A percentile compares a stretch with the other conserved stretches of the same genome.
Conservation (phyloP, 2,888 invertebrate genomes). For the Hyposoter dolosus region DNA sequence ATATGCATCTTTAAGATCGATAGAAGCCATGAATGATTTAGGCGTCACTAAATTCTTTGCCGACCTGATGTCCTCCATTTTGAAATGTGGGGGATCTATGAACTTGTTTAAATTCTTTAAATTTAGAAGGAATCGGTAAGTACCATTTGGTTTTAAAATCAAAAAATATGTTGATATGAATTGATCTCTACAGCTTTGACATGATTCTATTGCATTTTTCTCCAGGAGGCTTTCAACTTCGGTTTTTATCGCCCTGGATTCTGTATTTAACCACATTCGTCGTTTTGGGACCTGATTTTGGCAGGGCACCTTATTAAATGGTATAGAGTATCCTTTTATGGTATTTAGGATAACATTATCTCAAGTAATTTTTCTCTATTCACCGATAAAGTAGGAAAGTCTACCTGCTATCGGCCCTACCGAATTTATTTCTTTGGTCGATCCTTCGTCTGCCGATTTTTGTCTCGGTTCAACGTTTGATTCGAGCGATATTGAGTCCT, state of each 20-base stretch:
- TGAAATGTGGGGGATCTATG: conserved; percentile 22
- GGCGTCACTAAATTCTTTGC: conserved; percentile 28
- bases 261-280: conserved; percentile 21
- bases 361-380: conserved; percentile 35
- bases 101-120: conserved; percentile 32
- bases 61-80: conserved; percentile 27
- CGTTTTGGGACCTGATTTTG: conserved; percentile 33
- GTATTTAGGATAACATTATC: conserved; percentile 23
- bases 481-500: conserved; percentile 40
- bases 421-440: conserved; percentile 48
- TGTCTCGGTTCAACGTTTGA: conserved; percentile 42
- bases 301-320: conserved; percentile 30
- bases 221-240: conserved; percentile 28
- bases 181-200: conserved; percentile 1
- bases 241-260: conserved; percentile 25
- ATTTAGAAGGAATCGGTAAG: conserved; percentile 28
- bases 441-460: conserved; percentile 44
- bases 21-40: conserved; percentile 21
- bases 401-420: conserved; percentile 42
- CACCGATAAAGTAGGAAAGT: conserved; percentile 25
- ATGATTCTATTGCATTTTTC: conserved; percentile 36
- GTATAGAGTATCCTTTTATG: conserved; percentile 55
- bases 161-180: conserved; percentile 21
- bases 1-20: too few species aligned
- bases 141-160: conserved; percentile 3